Percentiles rank a stretch among this genome's conserved stretches.
These are phyloP conservation scores for Dromaius novaehollandiae DNA, from an alignment of 2,113 vertebrate genomes.

Conservation along the genomic window DNA sequence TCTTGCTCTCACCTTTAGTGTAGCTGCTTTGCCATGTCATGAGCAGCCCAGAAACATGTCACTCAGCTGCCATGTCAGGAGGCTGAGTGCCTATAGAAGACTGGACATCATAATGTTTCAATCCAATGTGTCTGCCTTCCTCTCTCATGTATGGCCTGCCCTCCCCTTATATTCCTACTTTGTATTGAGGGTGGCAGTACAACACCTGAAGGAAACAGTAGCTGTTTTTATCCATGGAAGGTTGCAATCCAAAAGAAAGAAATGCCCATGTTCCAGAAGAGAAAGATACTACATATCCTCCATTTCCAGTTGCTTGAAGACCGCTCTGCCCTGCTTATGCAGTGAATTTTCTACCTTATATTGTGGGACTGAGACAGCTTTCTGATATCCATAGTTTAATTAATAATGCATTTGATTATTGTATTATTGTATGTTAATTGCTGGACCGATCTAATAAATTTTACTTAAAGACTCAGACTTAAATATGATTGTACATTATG, in stretches of 20 bases:
- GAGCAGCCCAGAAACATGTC: neutral
- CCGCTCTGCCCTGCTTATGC: neutral
- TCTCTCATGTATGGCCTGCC: neutral
- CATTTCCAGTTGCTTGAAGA: neutral
- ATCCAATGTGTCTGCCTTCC: neutral
- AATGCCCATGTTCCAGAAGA: neutral
- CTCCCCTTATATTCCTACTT: neutral
- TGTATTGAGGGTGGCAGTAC: neutral
- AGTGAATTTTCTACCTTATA: neutral
- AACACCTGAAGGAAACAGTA: neutral
- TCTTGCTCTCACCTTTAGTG: neutral
- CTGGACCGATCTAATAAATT: neutral
- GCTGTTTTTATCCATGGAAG: neutral
- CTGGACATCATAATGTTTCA: accelerated
- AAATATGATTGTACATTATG: neutral
- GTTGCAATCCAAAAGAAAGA: neutral
- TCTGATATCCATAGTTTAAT: neutral
- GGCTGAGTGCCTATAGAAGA: neutral
- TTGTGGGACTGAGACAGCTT: neutral
- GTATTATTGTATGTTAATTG: neutral
- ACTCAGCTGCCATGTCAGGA: neutral
- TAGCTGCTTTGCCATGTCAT: neutral
- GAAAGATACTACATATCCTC: neutral
- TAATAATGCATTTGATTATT: neutral
- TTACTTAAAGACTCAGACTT: neutral